Evolutionary conservation across 2,113 vertebrate species (phyloP).

Genomic region (Cheilinus undulatus): DNA sequence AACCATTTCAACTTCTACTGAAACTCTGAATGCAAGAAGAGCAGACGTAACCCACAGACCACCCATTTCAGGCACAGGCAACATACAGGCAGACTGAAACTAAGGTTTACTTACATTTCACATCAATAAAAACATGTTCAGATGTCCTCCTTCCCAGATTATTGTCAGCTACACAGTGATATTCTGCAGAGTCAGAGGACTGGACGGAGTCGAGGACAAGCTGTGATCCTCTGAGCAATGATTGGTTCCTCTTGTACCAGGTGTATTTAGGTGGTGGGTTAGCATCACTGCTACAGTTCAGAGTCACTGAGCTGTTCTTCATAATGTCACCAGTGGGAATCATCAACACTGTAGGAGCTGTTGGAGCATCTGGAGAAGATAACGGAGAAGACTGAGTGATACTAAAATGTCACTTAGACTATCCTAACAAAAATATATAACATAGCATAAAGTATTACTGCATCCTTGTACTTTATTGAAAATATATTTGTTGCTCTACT

Average conservation of each 20-base stretch:
- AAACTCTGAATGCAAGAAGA: neutral
- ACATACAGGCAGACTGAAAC: neutral
- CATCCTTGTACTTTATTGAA: too few species aligned
- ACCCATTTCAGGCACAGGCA: neutral
- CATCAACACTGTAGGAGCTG: neutral
- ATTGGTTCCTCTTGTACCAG: neutral
- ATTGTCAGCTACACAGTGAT: conserved; percentile 41
- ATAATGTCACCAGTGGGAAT: neutral
- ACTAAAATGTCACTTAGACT: too few species aligned
- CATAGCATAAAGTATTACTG: too few species aligned
- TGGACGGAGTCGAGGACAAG: conserved; percentile 4
- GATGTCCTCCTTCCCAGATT: neutral
- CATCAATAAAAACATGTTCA: neutral
- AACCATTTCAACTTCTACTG: too few species aligned
- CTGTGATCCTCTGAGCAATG: too few species aligned
- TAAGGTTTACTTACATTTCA: conserved; percentile 42
- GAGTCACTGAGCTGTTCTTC: neutral
- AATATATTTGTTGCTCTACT: too few species aligned
- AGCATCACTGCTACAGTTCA: conserved; percentile 13
- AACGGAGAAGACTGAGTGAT: too few species aligned
- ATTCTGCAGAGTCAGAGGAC: conserved; percentile 34
- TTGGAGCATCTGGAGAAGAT: neutral
- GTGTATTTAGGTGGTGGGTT: conserved; percentile 4
- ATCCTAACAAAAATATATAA: too few species aligned
- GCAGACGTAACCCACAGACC: neutral